Conservation (phyloP, 2,888 invertebrate genomes). For the Caradrina clavipalpis region DNA sequence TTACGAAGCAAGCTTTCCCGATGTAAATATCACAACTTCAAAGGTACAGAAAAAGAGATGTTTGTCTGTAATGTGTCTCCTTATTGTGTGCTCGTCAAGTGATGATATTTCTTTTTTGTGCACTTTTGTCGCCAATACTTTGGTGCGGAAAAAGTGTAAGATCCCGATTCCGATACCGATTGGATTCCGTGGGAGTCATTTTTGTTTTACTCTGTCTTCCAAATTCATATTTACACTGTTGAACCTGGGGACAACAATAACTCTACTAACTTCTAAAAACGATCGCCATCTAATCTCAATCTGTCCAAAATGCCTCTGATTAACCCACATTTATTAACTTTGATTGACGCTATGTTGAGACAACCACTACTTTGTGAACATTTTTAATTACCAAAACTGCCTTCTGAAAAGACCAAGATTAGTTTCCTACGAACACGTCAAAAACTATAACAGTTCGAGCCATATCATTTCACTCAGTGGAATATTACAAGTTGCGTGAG, state of each 20-base stretch:
- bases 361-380: too few relatives aligned
- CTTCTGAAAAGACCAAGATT: neutral
- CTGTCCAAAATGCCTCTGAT: too few relatives aligned
- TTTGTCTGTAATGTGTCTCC: constrained; percentile 18
- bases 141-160: neutral
- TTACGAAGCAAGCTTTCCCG: constrained; percentile 46
- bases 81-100: constrained; percentile 11
- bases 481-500: constrained; percentile 42
- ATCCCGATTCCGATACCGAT: too few relatives aligned
- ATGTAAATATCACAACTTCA: constrained; percentile 44
- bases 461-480: constrained; percentile 26
- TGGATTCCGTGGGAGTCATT: neutral
- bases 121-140: too few relatives aligned
- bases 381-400: too few relatives aligned
- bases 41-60: constrained; percentile 26
- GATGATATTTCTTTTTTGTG: neutral
- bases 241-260: too few relatives aligned
- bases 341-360: too few relatives aligned
- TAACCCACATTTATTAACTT: too few relatives aligned
- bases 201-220: neutral
- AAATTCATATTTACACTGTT: neutral
- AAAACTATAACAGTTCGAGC: neutral
- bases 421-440: neutral
- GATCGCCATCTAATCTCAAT: too few relatives aligned
- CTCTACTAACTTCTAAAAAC: too few relatives aligned